Evolutionary conservation across 2,113 vertebrate species (phyloP), one percentile per base, ranked within the genome.

Genomic region (Tamias sibiricus): DNA sequence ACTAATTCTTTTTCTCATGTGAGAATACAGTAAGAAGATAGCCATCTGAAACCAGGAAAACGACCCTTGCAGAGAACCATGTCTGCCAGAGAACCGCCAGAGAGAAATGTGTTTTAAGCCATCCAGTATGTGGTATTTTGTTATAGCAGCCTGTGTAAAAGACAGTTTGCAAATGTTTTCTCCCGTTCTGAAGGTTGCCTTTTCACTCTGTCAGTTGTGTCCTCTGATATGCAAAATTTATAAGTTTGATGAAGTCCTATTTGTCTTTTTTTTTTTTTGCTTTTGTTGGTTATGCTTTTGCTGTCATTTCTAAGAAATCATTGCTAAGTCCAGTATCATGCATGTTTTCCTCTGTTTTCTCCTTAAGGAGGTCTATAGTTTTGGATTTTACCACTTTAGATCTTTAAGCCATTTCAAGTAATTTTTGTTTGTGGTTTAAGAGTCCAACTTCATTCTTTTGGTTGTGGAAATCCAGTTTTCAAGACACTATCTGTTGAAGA

Each of bases 201-300:
- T 88, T 76, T 68, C 8, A 75, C 71, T 90, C 42, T 85, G 47
- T 57, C 47, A 35, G 28, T 4, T 74, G 44, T 57, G 28, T 59
- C 32, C 32, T 91, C 26, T 91, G 76, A 57, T 47, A 35, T 30
- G 69, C 54, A 72, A 42, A 76, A 13, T 68, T 62, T 80, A 35
- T 47, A 37, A 49, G 13, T 84, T 95, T 57, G 76, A 72, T 87
- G 20, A 66, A 59, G 17, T 94, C 24, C 13, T 6, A 13, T 44
- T 87, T 79, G 49, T 52, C 14, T 52, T 32, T 79, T 76, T 20
- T 95, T 92, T 81, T 76, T 20, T 95, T 92, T 81, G 57, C 40
- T 92, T 82, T 77, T 42, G 30, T 90, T 57, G 49, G 26, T 2
- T 83, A 47, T 77, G 22, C 16, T 91, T 76, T 94, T 75, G 28